Conservation (phyloP, 1,140 invertebrate genomes). For the Cyrtorhinus lividipennis region DNA sequence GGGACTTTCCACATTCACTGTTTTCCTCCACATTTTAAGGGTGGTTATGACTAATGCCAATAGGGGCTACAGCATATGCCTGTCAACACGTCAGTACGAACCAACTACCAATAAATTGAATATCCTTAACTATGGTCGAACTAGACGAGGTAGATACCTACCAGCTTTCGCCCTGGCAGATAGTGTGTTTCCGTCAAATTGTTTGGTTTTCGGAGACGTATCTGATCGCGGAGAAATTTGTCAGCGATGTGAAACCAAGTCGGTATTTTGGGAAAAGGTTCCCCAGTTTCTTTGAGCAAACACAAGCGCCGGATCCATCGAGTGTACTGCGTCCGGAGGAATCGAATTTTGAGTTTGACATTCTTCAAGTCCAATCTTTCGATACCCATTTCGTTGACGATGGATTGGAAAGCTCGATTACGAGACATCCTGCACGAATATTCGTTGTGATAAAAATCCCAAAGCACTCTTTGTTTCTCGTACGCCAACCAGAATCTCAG, state of each 20-base stretch:
- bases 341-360: constrained; percentile 3
- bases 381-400: not conserved
- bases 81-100: too few species aligned
- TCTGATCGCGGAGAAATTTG: not conserved
- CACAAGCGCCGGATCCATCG: not conserved
- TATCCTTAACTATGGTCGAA: too few species aligned
- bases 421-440: not conserved
- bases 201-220: not conserved
- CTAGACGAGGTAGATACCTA: too few species aligned
- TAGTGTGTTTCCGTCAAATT: not conserved
- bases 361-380: not conserved
- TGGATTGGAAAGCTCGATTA: not conserved
- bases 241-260: not conserved
- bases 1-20: too few species aligned
- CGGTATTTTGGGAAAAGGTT: not conserved
- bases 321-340: not conserved
- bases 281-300: not conserved
- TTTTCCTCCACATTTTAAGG: too few species aligned
- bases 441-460: not conserved
- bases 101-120: too few species aligned
- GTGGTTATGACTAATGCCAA: too few species aligned
- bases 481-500: not conserved
- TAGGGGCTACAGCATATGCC: too few species aligned
- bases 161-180: not conserved
- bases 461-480: not conserved